phyloP scores from a whole-genome alignment of 1,140 invertebrate species.

The Ceratoteleas bidentatus region DNA sequence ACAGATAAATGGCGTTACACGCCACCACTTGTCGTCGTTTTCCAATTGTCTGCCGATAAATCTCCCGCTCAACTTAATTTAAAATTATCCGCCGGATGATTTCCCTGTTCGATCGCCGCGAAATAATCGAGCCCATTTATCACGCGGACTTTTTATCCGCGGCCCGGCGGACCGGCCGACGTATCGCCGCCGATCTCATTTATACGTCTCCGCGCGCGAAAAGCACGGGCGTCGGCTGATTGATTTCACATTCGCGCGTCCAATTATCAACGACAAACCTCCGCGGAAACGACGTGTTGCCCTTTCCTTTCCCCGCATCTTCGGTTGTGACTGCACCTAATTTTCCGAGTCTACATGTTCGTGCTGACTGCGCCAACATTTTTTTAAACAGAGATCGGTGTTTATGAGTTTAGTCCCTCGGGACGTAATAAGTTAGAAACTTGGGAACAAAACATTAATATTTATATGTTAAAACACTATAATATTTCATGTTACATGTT shows the following conservation, averaged over 20 bases:
- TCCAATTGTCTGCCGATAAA: constrained; percentile 24
- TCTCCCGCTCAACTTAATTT: constrained; percentile 7
- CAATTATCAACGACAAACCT: too few species aligned
- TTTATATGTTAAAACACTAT: too few species aligned
- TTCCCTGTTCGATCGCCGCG: constrained; percentile 4
- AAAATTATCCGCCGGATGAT: constrained; percentile 9
- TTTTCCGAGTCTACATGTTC: too few species aligned
- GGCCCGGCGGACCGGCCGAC: not conserved
- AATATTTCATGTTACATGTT: too few species aligned
- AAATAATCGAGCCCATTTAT: constrained; percentile 24
- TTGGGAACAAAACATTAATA: too few species aligned
- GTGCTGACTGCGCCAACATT: too few species aligned
- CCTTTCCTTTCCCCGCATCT: too few species aligned
- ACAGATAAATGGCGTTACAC: constrained; percentile 11
- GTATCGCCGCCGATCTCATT: not conserved
- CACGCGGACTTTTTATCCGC: constrained; percentile 4
- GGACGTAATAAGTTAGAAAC: too few species aligned
- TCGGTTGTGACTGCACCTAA: too few species aligned
- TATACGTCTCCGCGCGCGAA: constrained; percentile 1
- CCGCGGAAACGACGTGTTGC: too few species aligned
- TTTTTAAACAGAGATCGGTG: too few species aligned
- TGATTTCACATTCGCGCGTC: not conserved
- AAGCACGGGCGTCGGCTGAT: not conserved
- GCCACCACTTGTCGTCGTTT: constrained; percentile 12
- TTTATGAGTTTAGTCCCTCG: too few species aligned